Evolutionary conservation across 2,888 invertebrate genomes (phyloP).

Genomic region (Chloroclystis v-ata): DNA sequence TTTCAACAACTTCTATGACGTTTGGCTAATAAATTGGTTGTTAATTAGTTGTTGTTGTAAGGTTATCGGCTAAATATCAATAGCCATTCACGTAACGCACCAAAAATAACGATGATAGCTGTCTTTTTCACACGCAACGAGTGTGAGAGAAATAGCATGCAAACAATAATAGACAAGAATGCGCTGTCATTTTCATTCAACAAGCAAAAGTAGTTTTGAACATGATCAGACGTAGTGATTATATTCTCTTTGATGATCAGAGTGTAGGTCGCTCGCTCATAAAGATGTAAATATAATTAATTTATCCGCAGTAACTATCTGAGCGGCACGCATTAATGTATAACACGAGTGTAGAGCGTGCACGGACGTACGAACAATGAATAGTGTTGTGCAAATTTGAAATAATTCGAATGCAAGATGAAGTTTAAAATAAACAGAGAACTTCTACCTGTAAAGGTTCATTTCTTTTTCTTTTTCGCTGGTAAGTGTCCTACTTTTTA

Average conservation of each 20-base stretch:
- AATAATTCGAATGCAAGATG: constrained; percentile 38
- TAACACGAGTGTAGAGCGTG: constrained; percentile 5
- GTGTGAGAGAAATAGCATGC: constrained; percentile 6
- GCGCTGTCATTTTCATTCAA: neutral
- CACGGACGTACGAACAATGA: constrained; percentile 2
- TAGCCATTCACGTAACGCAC: too few relatives aligned
- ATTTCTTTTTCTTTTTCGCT: constrained; percentile 92
- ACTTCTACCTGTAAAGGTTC: constrained; percentile 89
- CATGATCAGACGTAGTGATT: too few relatives aligned
- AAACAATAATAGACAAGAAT: constrained; percentile 14
- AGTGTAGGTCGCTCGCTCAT: neutral
- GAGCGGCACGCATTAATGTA: constrained; percentile 8
- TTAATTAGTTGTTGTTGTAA: too few relatives aligned
- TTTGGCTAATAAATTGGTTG: too few relatives aligned
- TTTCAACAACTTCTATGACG: too few relatives aligned
- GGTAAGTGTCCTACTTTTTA: constrained; percentile 76
- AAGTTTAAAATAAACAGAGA: constrained; percentile 81
- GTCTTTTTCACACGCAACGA: neutral
- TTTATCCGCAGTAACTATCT: neutral
- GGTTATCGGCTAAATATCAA: too few relatives aligned
- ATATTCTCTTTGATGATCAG: too few relatives aligned
- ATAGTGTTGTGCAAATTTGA: neutral
- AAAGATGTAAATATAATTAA: constrained; percentile 4
- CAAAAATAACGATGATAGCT: neutral
- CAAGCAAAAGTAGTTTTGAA: constrained; percentile 5